Evolutionary conservation across 2,797 vertebrate species (phyloP), one percentile per base, ranked within the genome.

Genomic region (Hipposideros larvatus): DNA sequence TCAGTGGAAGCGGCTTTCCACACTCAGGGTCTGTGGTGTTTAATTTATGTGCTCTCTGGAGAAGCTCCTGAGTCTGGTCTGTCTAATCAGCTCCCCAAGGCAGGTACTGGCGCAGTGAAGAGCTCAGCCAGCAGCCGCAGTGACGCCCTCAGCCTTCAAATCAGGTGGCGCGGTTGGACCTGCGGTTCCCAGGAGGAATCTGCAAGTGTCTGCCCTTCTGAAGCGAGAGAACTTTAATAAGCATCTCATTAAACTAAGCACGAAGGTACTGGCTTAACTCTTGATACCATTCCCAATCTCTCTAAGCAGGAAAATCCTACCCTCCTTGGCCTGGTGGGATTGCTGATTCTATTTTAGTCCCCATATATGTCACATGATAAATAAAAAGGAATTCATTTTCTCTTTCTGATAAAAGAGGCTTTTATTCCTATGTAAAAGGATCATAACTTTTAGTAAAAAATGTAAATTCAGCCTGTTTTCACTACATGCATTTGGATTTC

Each of bases 351-450:
- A 21, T 91, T 87, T 94, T 48, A 88, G 41, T 71, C 9, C 41
- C 19, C 21, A 70, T n/a, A 61, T 61, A 89, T 31, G 46, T 37
- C 14, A 73, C 53, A 19, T 43, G 22, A 66, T 80, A 59, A 87
- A 73, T 80, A 66, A 28, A 87, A 78, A 90, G 74, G 3, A 89
- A 51, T 88, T 82, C 14, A 1, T 59, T 11, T 51, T 59, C 90
- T 91, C 68, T 86, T 71, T 63, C 86, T 85, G 61, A 88, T 43
- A 71, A 88, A 82, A 89, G 90, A 78, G 21, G 9, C 19, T 26
- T 68, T 91, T 82, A 70, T 91, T 59, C 19, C 13, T 57, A n/a
- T 46, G 31, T n/a, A 46, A 71, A 43, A 78, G 13, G 63, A 85
- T 77, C 46, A 53, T 48, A 77, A 83, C 1, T 74, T 96, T 18